Percentiles rank a stretch among this genome's conserved stretches.
Evolutionary conservation across 2,888 invertebrate genomes (phyloP).

Genomic region (Protodeltote pygarga): DNA sequence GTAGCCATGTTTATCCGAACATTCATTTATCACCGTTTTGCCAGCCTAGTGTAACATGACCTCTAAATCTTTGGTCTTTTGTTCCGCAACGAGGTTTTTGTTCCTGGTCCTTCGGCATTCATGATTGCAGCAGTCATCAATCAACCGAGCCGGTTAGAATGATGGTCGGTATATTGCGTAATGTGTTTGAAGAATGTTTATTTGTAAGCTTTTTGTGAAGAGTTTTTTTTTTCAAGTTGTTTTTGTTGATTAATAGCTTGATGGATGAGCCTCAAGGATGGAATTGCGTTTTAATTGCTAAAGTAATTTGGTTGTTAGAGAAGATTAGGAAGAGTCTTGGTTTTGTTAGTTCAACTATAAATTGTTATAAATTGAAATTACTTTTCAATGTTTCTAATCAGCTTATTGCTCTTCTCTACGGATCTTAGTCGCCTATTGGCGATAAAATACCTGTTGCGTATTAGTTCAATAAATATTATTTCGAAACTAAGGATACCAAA

Average conservation of each 20-base stretch:
- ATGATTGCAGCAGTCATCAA: slow-evolving; percentile 75
- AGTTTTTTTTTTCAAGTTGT: slow-evolving; percentile 62
- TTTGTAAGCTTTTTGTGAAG: slow-evolving; percentile 65
- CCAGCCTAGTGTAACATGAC: slow-evolving; percentile 60
- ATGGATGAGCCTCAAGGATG: slow-evolving; percentile 55
- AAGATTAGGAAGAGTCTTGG: not conserved
- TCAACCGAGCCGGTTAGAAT: slow-evolving; percentile 71
- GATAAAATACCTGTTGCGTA: too few relatives aligned
- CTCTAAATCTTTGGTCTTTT: slow-evolving; percentile 39
- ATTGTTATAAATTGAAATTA: too few relatives aligned
- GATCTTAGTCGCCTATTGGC: too few relatives aligned
- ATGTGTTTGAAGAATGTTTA: slow-evolving; percentile 76
- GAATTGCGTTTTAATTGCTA: slow-evolving; percentile 50
- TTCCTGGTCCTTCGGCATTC: slow-evolving; percentile 62
- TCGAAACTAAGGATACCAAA: too few relatives aligned
- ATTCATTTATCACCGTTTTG: slow-evolving; percentile 81
- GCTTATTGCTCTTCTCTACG: too few relatives aligned
- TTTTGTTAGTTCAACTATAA: not conserved
- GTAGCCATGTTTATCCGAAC: slow-evolving; percentile 82
- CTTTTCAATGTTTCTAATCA: too few relatives aligned
- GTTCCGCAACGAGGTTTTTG: slow-evolving; percentile 42
- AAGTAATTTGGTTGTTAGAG: slow-evolving; percentile 23
- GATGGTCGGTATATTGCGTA: slow-evolving; percentile 73
- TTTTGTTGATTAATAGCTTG: slow-evolving; percentile 72
- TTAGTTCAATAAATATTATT: too few relatives aligned